A percentile compares a stretch with the other conserved stretches of the same genome.
phyloP scores from a whole-genome alignment of 2,113 vertebrate species.

The Oreotrochilus melanogaster region DNA sequence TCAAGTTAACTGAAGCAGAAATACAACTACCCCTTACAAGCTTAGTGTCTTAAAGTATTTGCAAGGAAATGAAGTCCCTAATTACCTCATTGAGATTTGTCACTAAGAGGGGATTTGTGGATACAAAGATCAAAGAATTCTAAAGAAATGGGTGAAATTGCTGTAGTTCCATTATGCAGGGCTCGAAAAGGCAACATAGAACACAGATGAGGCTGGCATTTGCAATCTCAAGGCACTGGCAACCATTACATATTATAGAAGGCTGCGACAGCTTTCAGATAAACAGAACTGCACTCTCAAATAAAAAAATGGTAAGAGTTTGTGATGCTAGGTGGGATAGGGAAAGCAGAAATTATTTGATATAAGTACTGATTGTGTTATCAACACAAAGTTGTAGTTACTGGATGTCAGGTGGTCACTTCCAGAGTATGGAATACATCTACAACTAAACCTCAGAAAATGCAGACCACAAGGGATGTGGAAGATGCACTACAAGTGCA shows the following conservation, averaged over 20 bases:
- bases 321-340: neutral
- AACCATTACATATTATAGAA: neutral
- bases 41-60: neutral
- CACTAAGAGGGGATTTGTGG: neutral
- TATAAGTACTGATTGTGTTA: neutral
- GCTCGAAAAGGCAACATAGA: neutral
- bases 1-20: neutral
- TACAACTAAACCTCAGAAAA: neutral
- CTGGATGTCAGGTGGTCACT: neutral
- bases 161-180: neutral
- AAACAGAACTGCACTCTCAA: neutral
- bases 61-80: neutral
- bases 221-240: neutral
- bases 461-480: neutral
- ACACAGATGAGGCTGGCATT: neutral
- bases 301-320: neutral
- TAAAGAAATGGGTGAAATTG: neutral
- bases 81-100: neutral
- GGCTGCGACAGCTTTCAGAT: neutral
- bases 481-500: neutral
- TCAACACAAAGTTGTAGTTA: neutral
- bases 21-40: neutral
- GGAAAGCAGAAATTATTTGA: neutral
- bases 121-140: neutral
- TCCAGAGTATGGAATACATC: neutral